Evolutionary conservation across 2,113 vertebrate genomes (phyloP).

Genomic region (Pachycephala philippinensis): DNA sequence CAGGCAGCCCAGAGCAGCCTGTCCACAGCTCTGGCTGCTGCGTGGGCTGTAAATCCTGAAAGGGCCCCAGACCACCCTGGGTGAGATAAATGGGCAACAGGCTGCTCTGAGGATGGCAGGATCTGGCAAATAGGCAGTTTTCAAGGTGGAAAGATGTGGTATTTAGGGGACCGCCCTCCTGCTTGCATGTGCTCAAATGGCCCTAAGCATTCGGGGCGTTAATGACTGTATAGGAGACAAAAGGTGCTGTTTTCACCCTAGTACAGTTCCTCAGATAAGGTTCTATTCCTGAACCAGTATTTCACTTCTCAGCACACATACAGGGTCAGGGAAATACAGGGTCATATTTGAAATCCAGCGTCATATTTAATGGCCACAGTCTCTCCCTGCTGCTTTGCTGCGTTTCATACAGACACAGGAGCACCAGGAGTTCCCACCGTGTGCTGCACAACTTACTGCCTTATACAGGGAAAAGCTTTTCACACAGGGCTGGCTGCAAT

Average conservation of each 20-base stretch:
- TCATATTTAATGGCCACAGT: neutral
- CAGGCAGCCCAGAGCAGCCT: neutral
- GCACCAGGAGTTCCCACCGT: neutral
- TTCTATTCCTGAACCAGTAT: neutral
- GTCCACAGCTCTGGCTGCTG: neutral
- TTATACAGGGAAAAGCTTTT: neutral
- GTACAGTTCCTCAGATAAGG: neutral
- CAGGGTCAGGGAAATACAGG: neutral
- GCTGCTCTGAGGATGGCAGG: neutral
- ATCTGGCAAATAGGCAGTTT: neutral
- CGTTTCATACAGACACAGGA: neutral
- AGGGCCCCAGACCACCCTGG: neutral
- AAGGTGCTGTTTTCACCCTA: neutral
- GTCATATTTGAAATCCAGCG: neutral
- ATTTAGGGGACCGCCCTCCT: neutral
- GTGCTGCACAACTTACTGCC: neutral
- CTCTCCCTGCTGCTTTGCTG: neutral
- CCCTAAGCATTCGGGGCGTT: accelerated
- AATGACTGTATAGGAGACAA: neutral
- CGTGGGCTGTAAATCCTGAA: neutral
- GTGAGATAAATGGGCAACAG: neutral
- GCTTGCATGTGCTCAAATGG: neutral
- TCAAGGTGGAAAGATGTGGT: neutral
- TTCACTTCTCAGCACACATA: neutral
- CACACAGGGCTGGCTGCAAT: neutral